Evolutionary conservation across 2,113 vertebrate genomes (phyloP), one percentile per base, ranked within the genome.

Genomic region (Coryphaenoides rupestris): DNA sequence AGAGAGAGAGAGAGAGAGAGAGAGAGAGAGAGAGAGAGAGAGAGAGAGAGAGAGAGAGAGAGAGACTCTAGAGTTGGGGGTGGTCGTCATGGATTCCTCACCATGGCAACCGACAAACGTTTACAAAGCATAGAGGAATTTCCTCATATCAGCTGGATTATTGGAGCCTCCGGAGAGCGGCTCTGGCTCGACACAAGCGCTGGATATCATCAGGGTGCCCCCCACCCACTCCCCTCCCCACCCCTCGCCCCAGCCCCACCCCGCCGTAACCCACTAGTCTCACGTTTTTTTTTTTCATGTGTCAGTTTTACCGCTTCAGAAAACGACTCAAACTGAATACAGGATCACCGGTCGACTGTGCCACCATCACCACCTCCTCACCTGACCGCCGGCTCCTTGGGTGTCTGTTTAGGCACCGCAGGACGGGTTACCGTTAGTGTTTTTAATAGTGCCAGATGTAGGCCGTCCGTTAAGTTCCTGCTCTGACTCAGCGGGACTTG

Each of bases 61-160:
- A 23, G 69, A 71, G 78, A 74, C 2, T 9, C 66, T 76, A 73
- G 80, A 84, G 84, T 86, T 79, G 74, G 78, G 87, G 87, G 79
- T 85, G 87, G 90, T 92, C 63, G 84, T 80, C 83, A 91, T 90
- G 90, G 89, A 87, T 83, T 73, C 88, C 87, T 91, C 88, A 73
- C 89, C 87, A 91, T 92, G 79, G 91, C 88, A 90, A 92, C 91
- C 78, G 60, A 86, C 88, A 90, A 91, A 91, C 88, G 87, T 91
- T 92, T 90, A 90, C 89, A 91, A 91, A 92, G 91, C 91, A 91
- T 88, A 89, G 77, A 90, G 91, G 89, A 90, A 92, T 92, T 91
- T 92, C 91, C 89, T 91, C 89, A 90, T 91, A 91, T 91, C 91
- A 91, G 89, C 88, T 92, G 90, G 90, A 92, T 92, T 92, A 90